Percentiles rank a stretch among this genome's conserved stretches.
phyloP scores from a whole-genome alignment of 2,888 invertebrate genomes.

The Oscheius sp. region DNA sequence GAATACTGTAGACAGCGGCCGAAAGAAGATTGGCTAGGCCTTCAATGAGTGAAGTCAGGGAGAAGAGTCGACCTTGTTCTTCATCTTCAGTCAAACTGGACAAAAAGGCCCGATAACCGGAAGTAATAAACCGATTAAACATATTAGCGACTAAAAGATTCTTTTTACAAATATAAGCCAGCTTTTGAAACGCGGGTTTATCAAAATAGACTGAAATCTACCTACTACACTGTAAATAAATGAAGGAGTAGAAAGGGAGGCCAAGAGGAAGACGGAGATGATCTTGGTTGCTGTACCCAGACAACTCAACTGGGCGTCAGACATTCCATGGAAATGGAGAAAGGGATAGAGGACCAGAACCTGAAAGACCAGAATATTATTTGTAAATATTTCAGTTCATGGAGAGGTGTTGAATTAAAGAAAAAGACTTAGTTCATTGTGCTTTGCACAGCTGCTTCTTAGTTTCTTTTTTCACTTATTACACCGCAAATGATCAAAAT shows the following conservation, averaged over 20 bases:
- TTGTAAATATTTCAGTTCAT: not conserved
- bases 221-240: slow-evolving; percentile 36
- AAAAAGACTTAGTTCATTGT: too few relatives aligned
- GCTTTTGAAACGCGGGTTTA: not conserved
- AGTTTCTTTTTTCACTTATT: too few relatives aligned
- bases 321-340: slow-evolving; percentile 49
- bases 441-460: too few relatives aligned
- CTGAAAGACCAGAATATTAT: slow-evolving; percentile 24
- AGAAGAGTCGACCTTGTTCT: slow-evolving; percentile 71
- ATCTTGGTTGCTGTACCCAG: slow-evolving; percentile 70
- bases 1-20: slow-evolving; percentile 70
- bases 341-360: slow-evolving; percentile 59
- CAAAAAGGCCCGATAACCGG: slow-evolving; percentile 70
- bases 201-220: too few relatives aligned
- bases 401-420: not conserved
- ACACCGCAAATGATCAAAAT: too few relatives aligned
- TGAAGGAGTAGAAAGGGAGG: slow-evolving; percentile 55
- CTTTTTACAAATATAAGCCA: not conserved
- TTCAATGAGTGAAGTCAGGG: slow-evolving; percentile 70
- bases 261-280: slow-evolving; percentile 65
- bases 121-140: slow-evolving; percentile 70
- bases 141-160: slow-evolving; percentile 59
- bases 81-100: slow-evolving; percentile 66
- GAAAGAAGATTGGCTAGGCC: slow-evolving; percentile 69
- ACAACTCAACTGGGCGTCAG: slow-evolving; percentile 69